Percentiles rank a stretch among this genome's conserved stretches.
Conservation (phyloP, 2,797 vertebrate species). For the Adrianichthys oophorus region DNA sequence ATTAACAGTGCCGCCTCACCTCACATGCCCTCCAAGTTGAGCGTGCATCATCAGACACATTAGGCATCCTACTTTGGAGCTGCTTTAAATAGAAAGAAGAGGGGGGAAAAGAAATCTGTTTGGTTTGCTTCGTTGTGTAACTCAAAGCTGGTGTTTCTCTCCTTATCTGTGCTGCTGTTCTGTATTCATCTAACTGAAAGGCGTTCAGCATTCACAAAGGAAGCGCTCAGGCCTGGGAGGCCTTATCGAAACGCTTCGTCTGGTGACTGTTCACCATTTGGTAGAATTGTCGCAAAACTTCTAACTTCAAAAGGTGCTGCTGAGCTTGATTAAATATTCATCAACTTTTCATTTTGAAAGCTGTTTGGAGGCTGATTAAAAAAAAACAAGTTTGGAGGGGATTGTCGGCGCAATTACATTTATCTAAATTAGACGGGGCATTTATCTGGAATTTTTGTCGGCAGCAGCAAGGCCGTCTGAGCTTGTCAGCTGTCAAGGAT, state of each 20-base stretch:
- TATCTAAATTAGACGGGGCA: slow-evolving; percentile 36
- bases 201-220: slow-evolving; percentile 36
- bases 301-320: slow-evolving; percentile 49
- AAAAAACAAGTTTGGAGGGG: slow-evolving; percentile 14
- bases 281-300: slow-evolving; percentile 34
- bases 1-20: slow-evolving; percentile 51
- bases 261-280: slow-evolving; percentile 17
- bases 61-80: slow-evolving; percentile 47
- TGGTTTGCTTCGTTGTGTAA: slow-evolving; percentile 50
- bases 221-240: slow-evolving; percentile 22
- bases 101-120: slow-evolving; percentile 36
- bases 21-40: slow-evolving; percentile 53
- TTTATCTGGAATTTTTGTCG: slow-evolving; percentile 24
- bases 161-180: neutral
- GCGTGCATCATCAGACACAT: slow-evolving; percentile 60
- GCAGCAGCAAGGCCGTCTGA: slow-evolving; percentile 21
- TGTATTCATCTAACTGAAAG: slow-evolving; percentile 38
- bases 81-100: slow-evolving; percentile 51
- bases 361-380: slow-evolving; percentile 38
- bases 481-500: slow-evolving; percentile 6
- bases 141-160: slow-evolving; percentile 24
- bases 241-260: slow-evolving; percentile 24
- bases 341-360: slow-evolving; percentile 30
- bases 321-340: slow-evolving; percentile 16
- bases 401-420: slow-evolving; percentile 44